Base-by-base conservation (phyloP, 2,113 vertebrate genomes). In the Acrocephalus kingi region DNA sequence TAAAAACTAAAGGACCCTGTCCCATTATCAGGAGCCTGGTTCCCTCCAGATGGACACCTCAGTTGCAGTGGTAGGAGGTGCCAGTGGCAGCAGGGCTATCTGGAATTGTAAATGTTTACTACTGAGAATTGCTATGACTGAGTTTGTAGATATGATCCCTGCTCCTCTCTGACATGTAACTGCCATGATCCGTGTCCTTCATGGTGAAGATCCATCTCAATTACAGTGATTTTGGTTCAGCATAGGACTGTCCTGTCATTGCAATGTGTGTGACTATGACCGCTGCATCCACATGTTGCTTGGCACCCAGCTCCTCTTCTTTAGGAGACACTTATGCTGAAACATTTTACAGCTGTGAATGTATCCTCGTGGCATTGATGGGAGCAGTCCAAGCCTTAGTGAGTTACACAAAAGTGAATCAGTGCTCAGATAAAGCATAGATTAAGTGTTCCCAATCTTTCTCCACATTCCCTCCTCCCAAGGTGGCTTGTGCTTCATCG, bases 131-230 rank as follows among this genome's bases (percentile, higher is more conserved):
- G 21, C 14, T 69, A 6, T 84, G 25, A 41, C 35, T 72, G 6
- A 1, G 3, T 83, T 66, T 80, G 43, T 46, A 69, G 20, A 13
- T 48, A 25, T 64, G 21, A 4, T 4, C 16, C 3, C 21, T 79
- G 62, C 18, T 48, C 28, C 51, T 61, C 28, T 55, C 21, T 31
- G 13, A 39, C 0, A 0, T 54, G 19, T 30, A 43, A 22, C n/a
- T 88, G 25, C 22, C 2, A 0, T 39, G 45, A 39, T 31, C 67
- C 76, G 8, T 33, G 56, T n/a, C 21, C 20, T 51, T 51, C 27
- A 14, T 23, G 41, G 41, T 45, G n/a, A 62, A 87, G 49, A 68
- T 18, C 15, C 8, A 51, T 18, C 52, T 46, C 52, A 83, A 6
- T 71, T 27, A 13, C 24, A 55, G 19, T 0, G 6, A 18, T 64